These are phyloP conservation scores for Butorides virescens DNA, from an alignment of 2,113 vertebrate species.

Conservation along the genomic window DNA sequence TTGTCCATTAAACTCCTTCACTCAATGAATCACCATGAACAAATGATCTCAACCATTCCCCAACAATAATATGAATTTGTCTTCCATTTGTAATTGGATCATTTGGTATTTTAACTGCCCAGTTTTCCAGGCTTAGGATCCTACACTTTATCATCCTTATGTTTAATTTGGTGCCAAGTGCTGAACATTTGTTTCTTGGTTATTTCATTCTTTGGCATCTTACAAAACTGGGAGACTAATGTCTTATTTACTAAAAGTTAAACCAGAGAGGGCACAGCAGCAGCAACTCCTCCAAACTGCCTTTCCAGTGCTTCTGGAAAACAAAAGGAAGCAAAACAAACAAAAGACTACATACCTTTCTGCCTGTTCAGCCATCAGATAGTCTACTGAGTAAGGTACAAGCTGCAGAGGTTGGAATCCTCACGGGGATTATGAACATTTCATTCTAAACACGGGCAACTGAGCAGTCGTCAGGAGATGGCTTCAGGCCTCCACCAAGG, in stretches of 20 bases:
- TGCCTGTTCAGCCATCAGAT: background rate
- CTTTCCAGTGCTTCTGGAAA: background rate
- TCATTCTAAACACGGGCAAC: background rate
- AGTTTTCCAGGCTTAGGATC: background rate
- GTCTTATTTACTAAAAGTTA: background rate
- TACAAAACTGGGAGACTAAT: background rate
- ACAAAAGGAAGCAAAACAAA: background rate
- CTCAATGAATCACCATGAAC: background rate
- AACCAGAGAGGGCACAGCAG: background rate
- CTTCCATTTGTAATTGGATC: background rate
- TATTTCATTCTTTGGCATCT: background rate
- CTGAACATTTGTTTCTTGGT: background rate
- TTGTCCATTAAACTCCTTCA: background rate
- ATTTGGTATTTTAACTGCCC: background rate
- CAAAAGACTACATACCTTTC: background rate
- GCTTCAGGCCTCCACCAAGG: background rate
- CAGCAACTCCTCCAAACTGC: background rate
- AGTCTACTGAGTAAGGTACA: background rate
- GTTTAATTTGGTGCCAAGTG: background rate
- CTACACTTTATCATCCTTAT: background rate
- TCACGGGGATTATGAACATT: background rate
- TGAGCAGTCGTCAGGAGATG: rapidly evolving
- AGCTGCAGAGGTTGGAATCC: background rate
- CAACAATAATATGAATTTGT: background rate
- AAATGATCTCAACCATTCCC: background rate